Evolutionary conservation across 2,888 invertebrate genomes (phyloP).

Genomic region (Theretra japonica): DNA sequence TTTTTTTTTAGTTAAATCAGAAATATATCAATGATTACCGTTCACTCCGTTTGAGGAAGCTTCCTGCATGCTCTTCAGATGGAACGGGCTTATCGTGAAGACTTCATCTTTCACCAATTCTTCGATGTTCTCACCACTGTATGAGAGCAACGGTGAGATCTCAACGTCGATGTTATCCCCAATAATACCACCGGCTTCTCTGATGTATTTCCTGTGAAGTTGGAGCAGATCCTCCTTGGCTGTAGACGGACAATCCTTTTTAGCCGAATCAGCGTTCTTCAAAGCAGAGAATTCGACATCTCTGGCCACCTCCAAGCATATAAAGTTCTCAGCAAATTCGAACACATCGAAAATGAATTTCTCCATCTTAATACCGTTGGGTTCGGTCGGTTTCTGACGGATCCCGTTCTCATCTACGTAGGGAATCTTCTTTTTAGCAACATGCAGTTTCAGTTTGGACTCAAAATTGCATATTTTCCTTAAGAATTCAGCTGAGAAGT

Average conservation of each 20-base stretch:
- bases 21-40: conserved; percentile 62
- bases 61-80: conserved; percentile 80
- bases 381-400: conserved; percentile 89
- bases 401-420: conserved; percentile 89
- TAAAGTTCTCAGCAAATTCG: conserved; percentile 95
- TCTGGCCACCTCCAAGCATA: conserved; percentile 95
- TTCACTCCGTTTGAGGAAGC: conserved; percentile 67
- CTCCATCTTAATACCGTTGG: conserved; percentile 99
- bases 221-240: conserved; percentile 90
- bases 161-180: conserved; percentile 89
- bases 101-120: conserved; percentile 87
- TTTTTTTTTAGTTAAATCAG: too few species aligned
- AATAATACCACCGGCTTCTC: conserved; percentile 92
- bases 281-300: conserved; percentile 98
- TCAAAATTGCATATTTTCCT: conserved; percentile 90
- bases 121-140: conserved; percentile 94
- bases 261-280: conserved; percentile 95
- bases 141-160: conserved; percentile 95
- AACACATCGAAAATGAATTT: conserved; percentile 99
- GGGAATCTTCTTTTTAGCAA: conserved; percentile 99
- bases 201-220: conserved; percentile 91
- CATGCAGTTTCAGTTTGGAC: conserved; percentile 92
- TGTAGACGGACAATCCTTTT: conserved; percentile 96
- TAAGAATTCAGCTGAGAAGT: conserved; percentile 95
- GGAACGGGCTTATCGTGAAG: conserved; percentile 87